Percentiles rank a stretch among this genome's conserved stretches.
Evolutionary conservation across 1,140 invertebrate genomes (phyloP).

Genomic region (Pseudomyrmex flavicornis): DNA sequence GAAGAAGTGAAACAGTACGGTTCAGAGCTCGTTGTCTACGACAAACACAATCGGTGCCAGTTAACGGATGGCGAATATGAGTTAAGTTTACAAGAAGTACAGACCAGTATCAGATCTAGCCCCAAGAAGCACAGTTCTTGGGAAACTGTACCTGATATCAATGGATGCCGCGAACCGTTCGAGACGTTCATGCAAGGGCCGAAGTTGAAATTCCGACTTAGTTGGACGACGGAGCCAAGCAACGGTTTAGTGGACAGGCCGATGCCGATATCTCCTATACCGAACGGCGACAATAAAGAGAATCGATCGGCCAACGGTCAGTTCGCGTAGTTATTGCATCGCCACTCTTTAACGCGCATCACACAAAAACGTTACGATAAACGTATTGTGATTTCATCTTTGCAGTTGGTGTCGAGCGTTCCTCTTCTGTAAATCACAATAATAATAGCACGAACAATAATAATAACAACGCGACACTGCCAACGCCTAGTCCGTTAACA

Average conservation of each 20-base stretch:
- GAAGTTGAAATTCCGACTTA: slow-evolving; percentile 93
- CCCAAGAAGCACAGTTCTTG: slow-evolving; percentile 90
- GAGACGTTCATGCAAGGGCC: slow-evolving; percentile 91
- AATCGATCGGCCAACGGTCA: slow-evolving; percentile 86
- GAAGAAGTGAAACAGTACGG: slow-evolving; percentile 90
- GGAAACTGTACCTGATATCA: slow-evolving; percentile 92
- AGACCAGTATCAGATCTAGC: slow-evolving; percentile 86
- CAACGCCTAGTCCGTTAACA: slow-evolving; percentile 80
- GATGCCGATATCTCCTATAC: slow-evolving; percentile 83
- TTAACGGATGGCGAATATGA: slow-evolving; percentile 96
- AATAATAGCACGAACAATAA: slow-evolving; percentile 80
- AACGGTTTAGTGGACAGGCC: slow-evolving; percentile 90
- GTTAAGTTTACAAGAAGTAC: slow-evolving; percentile 91
- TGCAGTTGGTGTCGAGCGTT: slow-evolving; percentile 80
- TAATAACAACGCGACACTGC: slow-evolving; percentile 78
- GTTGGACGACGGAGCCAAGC: slow-evolving; percentile 91
- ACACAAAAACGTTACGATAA: neutral
- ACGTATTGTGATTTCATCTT: slow-evolving; percentile 26
- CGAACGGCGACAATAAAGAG: slow-evolving; percentile 87
- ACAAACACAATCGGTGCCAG: slow-evolving; percentile 94
- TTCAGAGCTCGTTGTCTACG: slow-evolving; percentile 95
- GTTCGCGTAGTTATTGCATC: slow-evolving; percentile 27
- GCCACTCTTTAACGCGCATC: neutral
- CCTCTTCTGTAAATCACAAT: slow-evolving; percentile 77
- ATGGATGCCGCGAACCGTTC: slow-evolving; percentile 87